Conservation (phyloP, 2,888 invertebrate genomes). For the Drosophila vallismaia region DNA sequence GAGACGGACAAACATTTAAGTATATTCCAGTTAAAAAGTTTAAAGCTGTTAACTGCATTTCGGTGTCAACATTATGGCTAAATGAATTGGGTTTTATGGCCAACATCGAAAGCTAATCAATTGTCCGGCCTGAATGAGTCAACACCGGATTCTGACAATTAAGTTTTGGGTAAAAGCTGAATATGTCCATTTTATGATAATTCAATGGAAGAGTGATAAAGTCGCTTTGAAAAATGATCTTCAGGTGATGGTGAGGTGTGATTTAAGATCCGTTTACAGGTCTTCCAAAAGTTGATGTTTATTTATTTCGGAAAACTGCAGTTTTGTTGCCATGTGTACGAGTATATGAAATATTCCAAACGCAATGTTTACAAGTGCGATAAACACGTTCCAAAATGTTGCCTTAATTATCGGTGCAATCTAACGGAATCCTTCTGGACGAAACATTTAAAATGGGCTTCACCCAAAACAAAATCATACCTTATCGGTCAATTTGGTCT, state of each 20-base stretch:
- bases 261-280: neutral
- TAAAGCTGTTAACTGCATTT: slow-evolving; percentile 67
- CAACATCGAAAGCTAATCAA: slow-evolving; percentile 68
- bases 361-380: neutral
- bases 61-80: slow-evolving; percentile 62
- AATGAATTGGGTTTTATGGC: slow-evolving; percentile 64
- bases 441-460: slow-evolving; percentile 22
- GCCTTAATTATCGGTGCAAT: slow-evolving; percentile 16
- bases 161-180: slow-evolving; percentile 20
- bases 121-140: slow-evolving; percentile 58
- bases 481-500: slow-evolving; percentile 37
- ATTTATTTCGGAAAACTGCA: neutral
- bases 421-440: slow-evolving; percentile 26
- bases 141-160: slow-evolving; percentile 33
- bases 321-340: neutral
- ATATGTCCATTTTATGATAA: slow-evolving; percentile 29
- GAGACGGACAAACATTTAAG: slow-evolving; percentile 38
- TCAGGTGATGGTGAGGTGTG: slow-evolving; percentile 4
- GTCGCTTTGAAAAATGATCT: slow-evolving; percentile 17
- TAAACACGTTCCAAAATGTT: slow-evolving; percentile 2
- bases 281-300: neutral
- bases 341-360: neutral
- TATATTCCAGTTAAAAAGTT: slow-evolving; percentile 58
- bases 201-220: slow-evolving; percentile 26
- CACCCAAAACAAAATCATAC: slow-evolving; percentile 34